A percentile compares a stretch with the other conserved stretches of the same genome.
phyloP scores from a whole-genome alignment of 2,113 vertebrate species.

The Ranitomeya variabilis region DNA sequence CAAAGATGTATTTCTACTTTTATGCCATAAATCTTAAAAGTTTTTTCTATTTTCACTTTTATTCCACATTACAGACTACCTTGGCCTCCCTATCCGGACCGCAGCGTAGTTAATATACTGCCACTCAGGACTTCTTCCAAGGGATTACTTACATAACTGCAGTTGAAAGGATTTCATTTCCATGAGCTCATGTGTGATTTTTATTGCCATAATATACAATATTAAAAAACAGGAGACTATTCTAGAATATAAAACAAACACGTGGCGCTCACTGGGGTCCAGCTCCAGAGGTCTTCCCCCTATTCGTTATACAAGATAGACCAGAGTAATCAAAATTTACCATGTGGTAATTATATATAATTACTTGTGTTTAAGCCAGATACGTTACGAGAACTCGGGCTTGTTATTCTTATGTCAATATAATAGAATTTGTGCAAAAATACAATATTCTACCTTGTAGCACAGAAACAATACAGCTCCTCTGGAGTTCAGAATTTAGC shows the following conservation, averaged over 20 bases:
- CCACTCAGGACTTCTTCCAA: background rate
- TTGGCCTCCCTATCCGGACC: background rate
- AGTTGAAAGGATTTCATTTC: conserved; percentile 31
- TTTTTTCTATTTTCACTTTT: too few species aligned
- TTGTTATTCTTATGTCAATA: conserved; percentile 23
- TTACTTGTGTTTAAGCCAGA: conserved; percentile 5
- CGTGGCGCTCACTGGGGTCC: background rate
- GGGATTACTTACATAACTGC: conserved; percentile 7
- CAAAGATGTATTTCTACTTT: background rate
- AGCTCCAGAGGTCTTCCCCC: background rate
- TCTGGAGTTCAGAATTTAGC: background rate
- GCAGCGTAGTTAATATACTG: background rate
- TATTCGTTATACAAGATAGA: background rate
- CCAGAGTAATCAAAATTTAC: background rate
- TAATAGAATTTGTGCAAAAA: conserved; percentile 9
- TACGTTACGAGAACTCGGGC: background rate
- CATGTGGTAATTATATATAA: conserved; percentile 16
- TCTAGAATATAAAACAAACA: conserved; percentile 14
- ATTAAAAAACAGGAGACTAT: background rate
- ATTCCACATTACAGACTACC: background rate
- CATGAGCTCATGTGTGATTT: conserved; percentile 33
- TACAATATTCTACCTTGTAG: background rate
- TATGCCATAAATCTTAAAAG: background rate
- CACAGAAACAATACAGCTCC: background rate
- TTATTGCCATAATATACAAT: conserved; percentile 23